These are phyloP conservation scores for Macrophya alboannulata DNA, from an alignment of 2,888 invertebrate genomes.

Conservation along the genomic window DNA sequence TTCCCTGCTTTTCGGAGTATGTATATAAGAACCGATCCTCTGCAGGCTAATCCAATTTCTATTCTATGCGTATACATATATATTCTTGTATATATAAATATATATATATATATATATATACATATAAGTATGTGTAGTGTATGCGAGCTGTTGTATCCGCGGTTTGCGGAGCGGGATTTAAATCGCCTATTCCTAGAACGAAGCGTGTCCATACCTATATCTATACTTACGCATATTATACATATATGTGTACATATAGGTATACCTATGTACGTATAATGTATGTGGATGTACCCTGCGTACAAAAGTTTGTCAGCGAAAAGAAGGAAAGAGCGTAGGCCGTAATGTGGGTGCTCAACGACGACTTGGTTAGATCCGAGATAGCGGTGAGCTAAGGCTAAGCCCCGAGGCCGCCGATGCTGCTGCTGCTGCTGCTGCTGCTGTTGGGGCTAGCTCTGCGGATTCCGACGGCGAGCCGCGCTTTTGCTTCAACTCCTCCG, in stretches of 20 bases:
- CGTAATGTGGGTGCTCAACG: constrained; percentile 47
- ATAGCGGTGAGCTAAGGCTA: constrained; percentile 53
- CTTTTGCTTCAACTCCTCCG: constrained; percentile 11
- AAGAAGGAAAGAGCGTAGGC: constrained; percentile 36
- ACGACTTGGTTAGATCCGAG: constrained; percentile 47
- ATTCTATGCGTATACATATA: background rate
- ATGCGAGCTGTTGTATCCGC: background rate
- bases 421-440: constrained; percentile 38
- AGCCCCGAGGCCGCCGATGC: constrained; percentile 36
- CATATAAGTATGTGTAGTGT: background rate
- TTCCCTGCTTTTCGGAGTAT: background rate
- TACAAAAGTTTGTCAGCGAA: constrained; percentile 35
- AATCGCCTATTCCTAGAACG: constrained; percentile 34
- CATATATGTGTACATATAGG: too few relatives aligned
- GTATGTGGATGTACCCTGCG: background rate
- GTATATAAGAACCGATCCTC: background rate
- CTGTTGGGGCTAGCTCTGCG: constrained; percentile 43
- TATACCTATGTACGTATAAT: background rate
- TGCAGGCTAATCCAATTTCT: background rate
- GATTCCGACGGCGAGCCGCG: constrained; percentile 25
- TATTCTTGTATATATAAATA: background rate
- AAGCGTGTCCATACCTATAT: background rate
- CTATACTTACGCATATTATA: background rate
- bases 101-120: background rate
- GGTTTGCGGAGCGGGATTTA: constrained; percentile 24